Percentiles rank a stretch among this genome's conserved stretches.
phyloP scores from a whole-genome alignment of 2,113 vertebrate species.

The Salminus brasiliensis region DNA sequence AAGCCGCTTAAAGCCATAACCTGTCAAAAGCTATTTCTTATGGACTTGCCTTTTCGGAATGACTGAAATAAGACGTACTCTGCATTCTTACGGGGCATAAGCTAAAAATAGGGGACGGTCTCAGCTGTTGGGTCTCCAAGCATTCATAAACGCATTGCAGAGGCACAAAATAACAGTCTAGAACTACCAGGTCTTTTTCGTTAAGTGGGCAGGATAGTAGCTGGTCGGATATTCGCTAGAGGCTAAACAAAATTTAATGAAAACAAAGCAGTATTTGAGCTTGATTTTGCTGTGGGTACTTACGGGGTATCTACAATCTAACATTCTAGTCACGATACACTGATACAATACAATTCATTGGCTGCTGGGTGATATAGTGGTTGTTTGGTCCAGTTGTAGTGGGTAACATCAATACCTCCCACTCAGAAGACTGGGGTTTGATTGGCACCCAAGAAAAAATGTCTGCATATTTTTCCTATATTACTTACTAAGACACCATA shows the following conservation, averaged over 20 bases:
- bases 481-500: no score
- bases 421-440: no score
- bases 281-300: no score
- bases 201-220: neutral
- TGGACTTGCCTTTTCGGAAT: conserved; percentile 8
- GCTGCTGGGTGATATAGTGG: no score
- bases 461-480: no score
- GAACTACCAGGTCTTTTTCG: neutral
- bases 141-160: neutral
- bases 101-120: neutral
- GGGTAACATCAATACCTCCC: no score
- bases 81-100: neutral
- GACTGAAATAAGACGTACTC: neutral
- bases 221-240: neutral
- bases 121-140: neutral
- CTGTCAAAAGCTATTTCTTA: neutral
- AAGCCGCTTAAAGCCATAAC: neutral
- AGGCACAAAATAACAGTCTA: neutral
- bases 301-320: no score
- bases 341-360: no score
- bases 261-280: neutral
- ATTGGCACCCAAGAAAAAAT: no score
- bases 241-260: neutral
- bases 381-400: no score
- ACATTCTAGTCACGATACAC: no score